phyloP scores from a whole-genome alignment of 2,113 vertebrate species.

The Gnathonemus echidnorhynchus region DNA sequence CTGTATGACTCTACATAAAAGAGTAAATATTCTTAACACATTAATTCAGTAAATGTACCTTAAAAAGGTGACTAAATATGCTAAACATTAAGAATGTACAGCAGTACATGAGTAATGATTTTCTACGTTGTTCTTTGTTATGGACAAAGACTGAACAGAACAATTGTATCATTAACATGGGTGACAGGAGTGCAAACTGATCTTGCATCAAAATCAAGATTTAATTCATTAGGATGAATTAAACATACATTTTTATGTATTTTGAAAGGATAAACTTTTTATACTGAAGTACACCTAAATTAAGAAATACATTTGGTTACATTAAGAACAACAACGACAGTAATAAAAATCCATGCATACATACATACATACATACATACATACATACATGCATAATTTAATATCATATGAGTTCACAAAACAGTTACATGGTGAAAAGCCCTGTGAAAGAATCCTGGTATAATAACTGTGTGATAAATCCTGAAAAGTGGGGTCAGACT shows the following conservation, averaged over 20 bases:
- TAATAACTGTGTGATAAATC: background rate
- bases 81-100: background rate
- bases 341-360: background rate
- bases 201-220: background rate
- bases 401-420: background rate
- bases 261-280: background rate
- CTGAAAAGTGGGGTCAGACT: background rate
- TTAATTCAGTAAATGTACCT: background rate
- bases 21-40: background rate
- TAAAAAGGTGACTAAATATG: background rate
- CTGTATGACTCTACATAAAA: background rate
- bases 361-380: background rate
- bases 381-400: background rate
- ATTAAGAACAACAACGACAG: background rate
- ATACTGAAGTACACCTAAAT: background rate
- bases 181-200: background rate
- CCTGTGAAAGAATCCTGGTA: background rate
- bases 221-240: background rate
- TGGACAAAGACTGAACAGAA: background rate
- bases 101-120: background rate
- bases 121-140: background rate
- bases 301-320: background rate
- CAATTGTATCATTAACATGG: background rate
- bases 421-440: background rate
- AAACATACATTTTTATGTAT: background rate